Conservation (phyloP, 2,113 vertebrate genomes). For the Paralichthys olivaceus region DNA sequence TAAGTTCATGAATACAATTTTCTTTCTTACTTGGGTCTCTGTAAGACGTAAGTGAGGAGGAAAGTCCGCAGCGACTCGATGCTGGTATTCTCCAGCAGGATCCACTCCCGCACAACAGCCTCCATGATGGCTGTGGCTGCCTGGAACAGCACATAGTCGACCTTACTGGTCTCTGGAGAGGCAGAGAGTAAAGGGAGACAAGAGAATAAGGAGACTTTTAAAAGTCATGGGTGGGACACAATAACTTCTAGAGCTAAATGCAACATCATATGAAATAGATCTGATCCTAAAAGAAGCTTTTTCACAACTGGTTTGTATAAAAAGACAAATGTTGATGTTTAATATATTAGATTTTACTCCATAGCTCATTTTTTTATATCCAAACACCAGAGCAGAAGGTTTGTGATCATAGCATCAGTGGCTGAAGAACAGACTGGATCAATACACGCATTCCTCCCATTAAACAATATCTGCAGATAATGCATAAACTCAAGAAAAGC, state of each 20-base stretch:
- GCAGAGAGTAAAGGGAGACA: background rate
- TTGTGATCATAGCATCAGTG: conserved; percentile 11
- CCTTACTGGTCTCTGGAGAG: conserved; percentile 95
- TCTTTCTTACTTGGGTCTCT: conserved; percentile 93
- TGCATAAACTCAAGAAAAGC: too few species aligned
- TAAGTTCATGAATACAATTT: background rate
- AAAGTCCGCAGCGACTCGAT: conserved; percentile 96
- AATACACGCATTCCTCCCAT: background rate
- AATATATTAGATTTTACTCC: background rate
- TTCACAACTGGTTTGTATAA: background rate
- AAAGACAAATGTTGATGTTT: background rate
- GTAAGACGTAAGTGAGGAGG: conserved; percentile 98
- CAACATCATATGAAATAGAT: background rate
- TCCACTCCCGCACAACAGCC: conserved; percentile 98
- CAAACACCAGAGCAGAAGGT: conserved; percentile 5
- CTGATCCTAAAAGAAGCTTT: background rate
- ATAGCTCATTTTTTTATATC: background rate
- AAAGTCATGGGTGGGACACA: background rate
- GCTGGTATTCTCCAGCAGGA: conserved; percentile 95
- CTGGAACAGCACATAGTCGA: conserved; percentile 99
- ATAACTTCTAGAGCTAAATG: background rate
- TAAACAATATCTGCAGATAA: background rate
- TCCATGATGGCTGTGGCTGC: conserved; percentile 99
- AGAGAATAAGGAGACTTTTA: background rate
- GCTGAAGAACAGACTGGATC: background rate